A percentile compares a stretch with the other conserved stretches of the same genome.
phyloP scores from a whole-genome alignment of 2,113 vertebrate genomes.

The Triplophysa tibetana region DNA sequence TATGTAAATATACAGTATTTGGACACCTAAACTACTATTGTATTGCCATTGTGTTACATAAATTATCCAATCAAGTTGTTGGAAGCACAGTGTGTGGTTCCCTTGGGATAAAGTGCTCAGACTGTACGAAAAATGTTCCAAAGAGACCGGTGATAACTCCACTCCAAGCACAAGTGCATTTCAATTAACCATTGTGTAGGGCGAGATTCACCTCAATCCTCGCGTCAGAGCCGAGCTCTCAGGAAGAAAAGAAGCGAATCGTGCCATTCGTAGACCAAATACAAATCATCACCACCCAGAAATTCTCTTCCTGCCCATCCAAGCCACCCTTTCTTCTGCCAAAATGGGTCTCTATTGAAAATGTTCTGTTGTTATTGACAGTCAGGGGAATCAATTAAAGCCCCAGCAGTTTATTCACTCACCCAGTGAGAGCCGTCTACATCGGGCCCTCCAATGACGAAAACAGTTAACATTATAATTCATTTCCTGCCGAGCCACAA shows the following conservation, averaged over 20 bases:
- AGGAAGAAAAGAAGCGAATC: slow-evolving; percentile 18
- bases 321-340: slow-evolving; percentile 10
- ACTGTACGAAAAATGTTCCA: neutral
- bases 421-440: slow-evolving; percentile 41
- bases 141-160: neutral
- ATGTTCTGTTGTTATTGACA: slow-evolving; percentile 53
- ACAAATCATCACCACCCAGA: slow-evolving; percentile 27
- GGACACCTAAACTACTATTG: too few species aligned
- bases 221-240: neutral
- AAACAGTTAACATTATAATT: slow-evolving; percentile 56
- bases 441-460: slow-evolving; percentile 41
- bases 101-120: neutral
- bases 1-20: too few species aligned
- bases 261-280: slow-evolving; percentile 12
- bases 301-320: slow-evolving; percentile 30
- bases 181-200: slow-evolving; percentile 34
- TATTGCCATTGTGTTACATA: too few species aligned
- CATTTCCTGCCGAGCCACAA: slow-evolving; percentile 61
- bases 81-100: neutral
- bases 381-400: slow-evolving; percentile 56
- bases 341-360: slow-evolving; percentile 49
- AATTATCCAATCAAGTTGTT: too few species aligned
- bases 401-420: slow-evolving; percentile 44
- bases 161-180: slow-evolving; percentile 7
- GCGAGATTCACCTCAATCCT: neutral